Base-by-base conservation (phyloP, 2,888 invertebrate species). In the Blastobasis lacticolella region DNA sequence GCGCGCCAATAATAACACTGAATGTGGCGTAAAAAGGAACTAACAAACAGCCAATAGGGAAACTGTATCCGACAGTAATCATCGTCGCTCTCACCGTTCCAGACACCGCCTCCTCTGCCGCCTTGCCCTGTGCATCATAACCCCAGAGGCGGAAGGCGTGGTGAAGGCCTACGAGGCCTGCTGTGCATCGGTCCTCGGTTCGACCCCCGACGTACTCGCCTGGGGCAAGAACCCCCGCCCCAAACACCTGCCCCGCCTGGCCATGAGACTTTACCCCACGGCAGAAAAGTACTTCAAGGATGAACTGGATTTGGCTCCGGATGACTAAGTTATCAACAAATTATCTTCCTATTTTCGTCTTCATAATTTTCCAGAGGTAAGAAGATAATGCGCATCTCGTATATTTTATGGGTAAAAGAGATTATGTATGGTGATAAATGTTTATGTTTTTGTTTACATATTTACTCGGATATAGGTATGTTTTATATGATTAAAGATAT, bases 101-200 rank as follows among this genome's bases (percentile, higher is more conserved):
- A 87, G 87, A 5, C 83, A 80, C 56, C 80, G 83, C 1, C 55
- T 76, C 1, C 71, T 87, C 5, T 73, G 78, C 53, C 76, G 76
- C 5, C 65, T 79, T 49, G 79, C 78, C 0, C 71, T 66, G n/a
- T 81, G 77, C 64, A 54, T 79, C 2, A 52, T 76, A 0, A 50
- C 61, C 0, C 71, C 77, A 0, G 46, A 46, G 48, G 62, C 66
- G 1, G 68, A 69, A 3, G 46, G 49, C 2, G 43, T 64, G 0
- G 49, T 58, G 0, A 68, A 66, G 0, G 64, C 69, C 0, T 81
- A 67, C 69, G 76, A 78, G 55, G n/a, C 63, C 3, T 61, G 73
- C 2, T 73, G 73, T 60, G 44, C 60, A 1, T 48, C 66, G 4
- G 61, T 62, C 5, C 55, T 67, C 38, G 71, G 69, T 10, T 50